Conservation (phyloP, 2,113 vertebrate species). For the Chiloscyllium plagiosum region DNA sequence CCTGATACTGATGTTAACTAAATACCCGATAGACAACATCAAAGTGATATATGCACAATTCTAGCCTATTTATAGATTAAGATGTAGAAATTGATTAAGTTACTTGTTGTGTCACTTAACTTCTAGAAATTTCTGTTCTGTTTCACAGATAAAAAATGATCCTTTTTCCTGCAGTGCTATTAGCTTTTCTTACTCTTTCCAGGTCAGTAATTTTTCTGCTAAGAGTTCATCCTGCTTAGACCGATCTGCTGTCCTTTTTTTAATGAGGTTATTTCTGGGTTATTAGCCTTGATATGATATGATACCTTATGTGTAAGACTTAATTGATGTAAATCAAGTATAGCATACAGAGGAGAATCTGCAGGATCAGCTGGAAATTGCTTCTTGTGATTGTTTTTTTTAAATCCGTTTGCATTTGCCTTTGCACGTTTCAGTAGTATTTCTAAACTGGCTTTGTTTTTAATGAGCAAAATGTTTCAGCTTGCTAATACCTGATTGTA, state of each 20-base stretch:
- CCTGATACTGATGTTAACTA: background rate
- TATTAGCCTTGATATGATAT: slow-evolving; percentile 95
- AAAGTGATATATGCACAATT: background rate
- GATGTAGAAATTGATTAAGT: slow-evolving; percentile 37
- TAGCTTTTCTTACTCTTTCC: slow-evolving; percentile 93
- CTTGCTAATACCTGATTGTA: slow-evolving; percentile 44
- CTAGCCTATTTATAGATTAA: slow-evolving; percentile 26
- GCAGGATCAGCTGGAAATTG: slow-evolving; percentile 57
- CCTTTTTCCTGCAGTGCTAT: slow-evolving; percentile 71
- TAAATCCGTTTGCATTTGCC: slow-evolving; percentile 20
- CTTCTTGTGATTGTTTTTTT: slow-evolving; percentile 33
- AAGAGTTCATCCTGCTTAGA: slow-evolving; percentile 97
- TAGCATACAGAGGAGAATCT: slow-evolving; percentile 71
- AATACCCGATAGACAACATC: slow-evolving; percentile 3
- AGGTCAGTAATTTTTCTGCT: slow-evolving; percentile 99
- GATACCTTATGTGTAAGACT: slow-evolving; percentile 85
- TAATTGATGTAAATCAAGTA: slow-evolving; percentile 99
- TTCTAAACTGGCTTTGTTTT: slow-evolving; percentile 24
- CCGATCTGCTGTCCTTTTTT: slow-evolving; percentile 86
- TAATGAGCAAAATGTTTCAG: slow-evolving; percentile 37
- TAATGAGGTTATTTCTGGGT: slow-evolving; percentile 99
- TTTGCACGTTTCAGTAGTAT: slow-evolving; percentile 19
- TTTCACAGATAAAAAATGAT: slow-evolving; percentile 64
- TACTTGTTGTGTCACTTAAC: slow-evolving; percentile 22
- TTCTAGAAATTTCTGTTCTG: slow-evolving; percentile 58